Conservation (phyloP, 2,888 invertebrate genomes). For the Trypoxylon attenuatum region DNA sequence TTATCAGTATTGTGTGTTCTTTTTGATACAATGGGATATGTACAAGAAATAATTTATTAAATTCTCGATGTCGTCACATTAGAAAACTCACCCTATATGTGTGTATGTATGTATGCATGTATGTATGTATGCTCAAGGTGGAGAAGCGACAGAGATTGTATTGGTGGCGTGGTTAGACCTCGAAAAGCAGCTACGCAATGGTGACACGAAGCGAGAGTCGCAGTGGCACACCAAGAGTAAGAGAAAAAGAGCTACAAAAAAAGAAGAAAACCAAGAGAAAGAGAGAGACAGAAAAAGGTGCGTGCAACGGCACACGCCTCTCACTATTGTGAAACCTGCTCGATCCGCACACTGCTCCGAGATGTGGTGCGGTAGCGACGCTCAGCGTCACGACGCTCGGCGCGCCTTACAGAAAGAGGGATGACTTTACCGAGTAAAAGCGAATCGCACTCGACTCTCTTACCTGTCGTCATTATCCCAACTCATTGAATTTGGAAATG, state of each 20-base stretch:
- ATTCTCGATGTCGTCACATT: no score
- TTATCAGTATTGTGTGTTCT: no score
- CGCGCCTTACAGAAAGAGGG: neutral
- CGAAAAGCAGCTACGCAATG: constrained; percentile 31
- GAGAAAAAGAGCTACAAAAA: constrained; percentile 32
- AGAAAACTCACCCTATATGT: no score
- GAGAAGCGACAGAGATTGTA: neutral
- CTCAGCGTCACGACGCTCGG: neutral
- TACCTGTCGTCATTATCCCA: neutral
- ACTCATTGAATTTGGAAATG: neutral
- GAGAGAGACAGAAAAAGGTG: constrained; percentile 47
- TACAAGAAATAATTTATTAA: no score
- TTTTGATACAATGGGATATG: no score
- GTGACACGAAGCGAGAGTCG: constrained; percentile 32
- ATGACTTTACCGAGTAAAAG: neutral
- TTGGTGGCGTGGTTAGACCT: constrained; percentile 1
- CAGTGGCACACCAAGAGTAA: no score
- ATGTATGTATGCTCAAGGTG: neutral
- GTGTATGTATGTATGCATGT: no score
- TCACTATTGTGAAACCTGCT: constrained; percentile 60
- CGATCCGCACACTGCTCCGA: neutral
- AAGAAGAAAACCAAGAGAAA: constrained; percentile 27
- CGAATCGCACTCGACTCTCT: neutral
- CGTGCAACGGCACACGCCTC: constrained; percentile 62
- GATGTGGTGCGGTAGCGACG: neutral